phyloP scores from a whole-genome alignment of 30 jellyfish, hydroid and myxozoan genomes.

The Pseudorhiza aurosa region DNA sequence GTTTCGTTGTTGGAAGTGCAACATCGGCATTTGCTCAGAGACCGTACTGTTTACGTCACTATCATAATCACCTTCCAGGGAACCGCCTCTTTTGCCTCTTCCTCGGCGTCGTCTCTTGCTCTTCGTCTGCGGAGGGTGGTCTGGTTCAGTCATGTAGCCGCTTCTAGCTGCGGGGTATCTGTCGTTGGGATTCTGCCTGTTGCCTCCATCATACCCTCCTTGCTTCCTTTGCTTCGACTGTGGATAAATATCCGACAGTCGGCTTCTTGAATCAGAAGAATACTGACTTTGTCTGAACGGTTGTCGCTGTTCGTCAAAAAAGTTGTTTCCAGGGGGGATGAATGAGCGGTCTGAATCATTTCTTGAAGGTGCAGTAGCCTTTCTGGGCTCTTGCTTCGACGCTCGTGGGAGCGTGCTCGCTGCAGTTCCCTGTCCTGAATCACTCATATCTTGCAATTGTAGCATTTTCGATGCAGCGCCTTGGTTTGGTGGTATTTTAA shows the following conservation, averaged over 20 bases:
- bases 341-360: neutral
- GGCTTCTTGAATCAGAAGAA: neutral
- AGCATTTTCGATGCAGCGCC: slow-evolving; percentile 26
- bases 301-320: slow-evolving; percentile 15
- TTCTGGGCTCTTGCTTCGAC: slow-evolving; percentile 14
- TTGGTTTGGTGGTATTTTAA: slow-evolving; percentile 43
- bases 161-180: slow-evolving; percentile 8
- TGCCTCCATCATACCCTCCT: neutral
- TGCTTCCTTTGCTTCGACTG: neutral
- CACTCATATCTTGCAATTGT: slow-evolving; percentile 2
- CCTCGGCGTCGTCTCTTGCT: slow-evolving; percentile 66
- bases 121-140: slow-evolving; percentile 23
- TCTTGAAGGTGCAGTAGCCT: neutral
- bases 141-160: slow-evolving; percentile 94
- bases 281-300: neutral
- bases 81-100: slow-evolving; percentile 35
- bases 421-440: slow-evolving; percentile 1
- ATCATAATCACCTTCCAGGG: slow-evolving; percentile 75
- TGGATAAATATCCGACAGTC: neutral
- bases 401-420: neutral
- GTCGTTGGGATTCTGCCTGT: neutral
- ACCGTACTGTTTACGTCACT: slow-evolving; percentile 91
- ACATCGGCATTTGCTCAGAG: slow-evolving; percentile 96
- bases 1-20: slow-evolving; percentile 29
- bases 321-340: slow-evolving; percentile 25